Conservation (phyloP, 2,888 invertebrate species). For the Philonicus albiceps region DNA sequence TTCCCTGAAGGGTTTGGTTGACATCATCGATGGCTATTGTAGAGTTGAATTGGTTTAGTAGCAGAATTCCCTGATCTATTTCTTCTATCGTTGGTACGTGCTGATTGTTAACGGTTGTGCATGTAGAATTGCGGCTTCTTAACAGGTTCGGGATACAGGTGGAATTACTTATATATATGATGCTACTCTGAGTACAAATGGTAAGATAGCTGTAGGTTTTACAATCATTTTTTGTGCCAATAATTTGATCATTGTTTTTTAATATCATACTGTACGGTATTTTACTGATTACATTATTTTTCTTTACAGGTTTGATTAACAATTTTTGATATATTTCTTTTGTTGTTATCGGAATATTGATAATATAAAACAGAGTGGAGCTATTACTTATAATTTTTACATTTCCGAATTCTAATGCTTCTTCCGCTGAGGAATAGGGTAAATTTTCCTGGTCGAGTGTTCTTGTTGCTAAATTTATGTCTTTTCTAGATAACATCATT, state of each 20-base stretch:
- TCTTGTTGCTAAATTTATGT: too few relatives aligned
- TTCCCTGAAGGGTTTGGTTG: too few relatives aligned
- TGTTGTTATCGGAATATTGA: slow-evolving; percentile 47
- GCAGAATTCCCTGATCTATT: slow-evolving; percentile 43
- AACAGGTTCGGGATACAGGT: slow-evolving; percentile 47
- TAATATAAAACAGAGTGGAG: slow-evolving; percentile 49
- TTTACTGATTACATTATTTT: slow-evolving; percentile 42
- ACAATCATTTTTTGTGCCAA: slow-evolving; percentile 42
- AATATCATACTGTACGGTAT: slow-evolving; percentile 43
- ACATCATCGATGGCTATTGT: not conserved
- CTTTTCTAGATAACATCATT: too few relatives aligned
- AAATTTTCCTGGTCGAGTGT: slow-evolving; percentile 48
- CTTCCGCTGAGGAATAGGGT: slow-evolving; percentile 47
- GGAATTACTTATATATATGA: slow-evolving; percentile 44
- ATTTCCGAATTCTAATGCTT: slow-evolving; percentile 50
- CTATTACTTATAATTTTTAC: too few relatives aligned
- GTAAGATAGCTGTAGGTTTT: slow-evolving; percentile 43
- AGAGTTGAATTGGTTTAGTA: slow-evolving; percentile 47
- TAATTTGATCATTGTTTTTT: slow-evolving; percentile 44
- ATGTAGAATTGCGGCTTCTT: slow-evolving; percentile 43
- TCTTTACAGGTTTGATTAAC: slow-evolving; percentile 44
- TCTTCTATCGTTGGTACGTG: slow-evolving; percentile 45
- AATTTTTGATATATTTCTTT: slow-evolving; percentile 44
- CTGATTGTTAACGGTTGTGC: slow-evolving; percentile 44
- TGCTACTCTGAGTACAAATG: slow-evolving; percentile 43